These are phyloP conservation scores for Argyresthia goedartella DNA, from an alignment of 2,888 invertebrate genomes.

Conservation along the genomic window DNA sequence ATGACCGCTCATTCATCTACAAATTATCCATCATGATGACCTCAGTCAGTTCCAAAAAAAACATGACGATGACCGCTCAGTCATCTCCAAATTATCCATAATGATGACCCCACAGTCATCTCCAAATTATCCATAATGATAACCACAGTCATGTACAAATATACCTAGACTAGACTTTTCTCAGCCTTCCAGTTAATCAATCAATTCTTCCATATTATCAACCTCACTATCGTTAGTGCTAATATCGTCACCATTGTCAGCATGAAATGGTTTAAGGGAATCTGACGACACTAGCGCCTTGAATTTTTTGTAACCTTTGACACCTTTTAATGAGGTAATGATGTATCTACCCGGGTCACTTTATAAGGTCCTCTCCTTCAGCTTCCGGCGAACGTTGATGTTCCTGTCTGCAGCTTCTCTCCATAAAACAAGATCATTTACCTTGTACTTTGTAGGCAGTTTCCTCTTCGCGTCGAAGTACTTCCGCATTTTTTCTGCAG, in stretches of 20 bases:
- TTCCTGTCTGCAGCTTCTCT: not conserved
- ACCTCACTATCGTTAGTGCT: not conserved
- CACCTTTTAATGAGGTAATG: not conserved
- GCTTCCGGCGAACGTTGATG: not conserved
- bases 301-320: not conserved
- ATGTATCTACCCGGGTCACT: not conserved
- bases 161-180: too few relatives aligned
- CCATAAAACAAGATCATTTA: not conserved
- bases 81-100: too few relatives aligned
- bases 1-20: too few relatives aligned
- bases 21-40: too few relatives aligned
- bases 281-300: not conserved
- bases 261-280: not conserved
- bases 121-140: too few relatives aligned
- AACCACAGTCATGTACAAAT: too few relatives aligned
- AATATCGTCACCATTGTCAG: not conserved
- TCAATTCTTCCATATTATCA: not conserved
- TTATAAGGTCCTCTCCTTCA: not conserved
- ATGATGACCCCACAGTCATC: too few relatives aligned
- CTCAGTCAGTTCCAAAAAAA: too few relatives aligned
- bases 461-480: not conserved
- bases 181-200: not conserved
- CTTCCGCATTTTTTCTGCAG: not conserved
- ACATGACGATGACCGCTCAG: too few relatives aligned
- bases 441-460: not conserved